Base-by-base conservation (phyloP, 2,888 invertebrate genomes). In the Chloroclysta siterata region DNA sequence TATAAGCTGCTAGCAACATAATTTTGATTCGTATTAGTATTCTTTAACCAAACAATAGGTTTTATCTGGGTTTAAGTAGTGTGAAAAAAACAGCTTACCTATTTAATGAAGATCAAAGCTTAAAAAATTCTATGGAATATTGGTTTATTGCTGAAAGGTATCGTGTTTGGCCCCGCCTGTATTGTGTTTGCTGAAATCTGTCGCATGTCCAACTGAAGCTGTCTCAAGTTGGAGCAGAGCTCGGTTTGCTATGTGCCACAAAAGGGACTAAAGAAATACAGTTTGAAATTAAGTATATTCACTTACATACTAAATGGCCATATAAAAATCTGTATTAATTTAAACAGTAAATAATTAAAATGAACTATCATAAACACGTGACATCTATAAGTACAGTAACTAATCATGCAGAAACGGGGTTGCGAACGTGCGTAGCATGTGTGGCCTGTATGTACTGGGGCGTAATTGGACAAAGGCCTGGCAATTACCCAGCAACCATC, bases 391-490 rank as follows among this genome's bases (percentile, higher is more conserved):
- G 73, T 80, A 84, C 82, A 85, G 73, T 83, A 82, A 84, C 89
- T 88, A 88, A 87, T 85, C 92, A 92, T 92, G 92, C 92, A 90
- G 90, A 91, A 87, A 84, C 85, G 87, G 90, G 92, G 92, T 90
- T 91, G 93, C 93, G 92, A 92, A 92, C 92, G 92, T 89, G 88
- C 89, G 83, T 84, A 84, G 81, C 83, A 79, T 83, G 80, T 84
- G 80, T 84, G 79, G 77, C 83, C 79, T 82, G 77, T 79, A 80
- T 82, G 81, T 79, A 81, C 79, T 76, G 79, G 77, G 75, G 75
- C 79, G 80, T 81, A 74, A 79, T 78, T 75, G 77, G 82, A 84
- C 83, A 84, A 83, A 83, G 80, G 81, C 82, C 79, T 72, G 79
- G 80, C 81, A 76, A 81, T 77, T 69, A 72, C 71, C 64, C 72